Conservation (phyloP, 2,113 vertebrate genomes). For the Baryphthengus martii region DNA sequence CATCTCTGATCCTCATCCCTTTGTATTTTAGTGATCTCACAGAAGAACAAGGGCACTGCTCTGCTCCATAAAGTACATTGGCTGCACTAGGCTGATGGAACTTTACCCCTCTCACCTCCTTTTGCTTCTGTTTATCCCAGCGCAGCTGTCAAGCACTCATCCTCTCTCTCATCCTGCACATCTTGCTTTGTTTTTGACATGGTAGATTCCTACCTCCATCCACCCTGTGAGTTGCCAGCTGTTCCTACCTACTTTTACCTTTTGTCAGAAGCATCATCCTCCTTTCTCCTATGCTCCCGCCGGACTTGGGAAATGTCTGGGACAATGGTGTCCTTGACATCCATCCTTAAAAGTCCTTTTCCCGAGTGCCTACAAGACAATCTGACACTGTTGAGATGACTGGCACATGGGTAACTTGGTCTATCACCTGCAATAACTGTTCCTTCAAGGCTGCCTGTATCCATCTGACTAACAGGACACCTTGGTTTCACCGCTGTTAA, state of each 20-base stretch:
- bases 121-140: not conserved
- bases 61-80: not conserved
- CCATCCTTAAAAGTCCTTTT: not conserved
- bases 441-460: not conserved
- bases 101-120: not conserved
- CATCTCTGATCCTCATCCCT: not conserved
- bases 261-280: not conserved
- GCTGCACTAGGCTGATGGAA: not conserved
- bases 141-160: not conserved
- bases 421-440: not conserved
- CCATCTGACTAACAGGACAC: not conserved
- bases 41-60: not conserved
- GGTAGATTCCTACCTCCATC: not conserved
- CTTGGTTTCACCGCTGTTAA: not conserved
- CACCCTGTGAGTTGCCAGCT: not conserved
- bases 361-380: not conserved
- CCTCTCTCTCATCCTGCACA: not conserved
- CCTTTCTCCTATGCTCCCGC: not conserved
- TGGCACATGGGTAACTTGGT: not conserved
- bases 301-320: not conserved
- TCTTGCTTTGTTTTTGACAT: not conserved
- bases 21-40: not conserved
- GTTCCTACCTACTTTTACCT: not conserved
- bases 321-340: not conserved
- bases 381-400: not conserved